These are phyloP conservation scores for Ctenoplectra terminalis DNA, from an alignment of 1,140 invertebrate species.

Conservation along the genomic window DNA sequence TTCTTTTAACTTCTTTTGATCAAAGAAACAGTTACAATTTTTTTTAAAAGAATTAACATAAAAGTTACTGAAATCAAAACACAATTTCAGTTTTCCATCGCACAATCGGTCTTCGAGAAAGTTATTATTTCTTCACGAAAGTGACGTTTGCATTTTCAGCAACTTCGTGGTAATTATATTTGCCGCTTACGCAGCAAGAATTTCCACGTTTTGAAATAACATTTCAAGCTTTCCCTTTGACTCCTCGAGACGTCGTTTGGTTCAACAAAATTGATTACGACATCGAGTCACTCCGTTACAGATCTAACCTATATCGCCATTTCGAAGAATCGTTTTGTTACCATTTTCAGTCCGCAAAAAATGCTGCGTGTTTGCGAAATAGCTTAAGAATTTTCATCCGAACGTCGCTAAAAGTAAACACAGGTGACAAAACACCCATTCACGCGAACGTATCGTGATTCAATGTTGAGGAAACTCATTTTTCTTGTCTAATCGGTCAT, in stretches of 20 bases:
- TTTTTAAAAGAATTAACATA: no score
- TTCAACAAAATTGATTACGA: neutral
- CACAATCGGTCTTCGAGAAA: neutral
- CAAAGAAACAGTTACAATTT: no score
- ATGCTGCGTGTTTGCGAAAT: neutral
- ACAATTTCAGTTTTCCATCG: neutral
- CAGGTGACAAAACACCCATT: neutral
- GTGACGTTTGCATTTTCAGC: neutral
- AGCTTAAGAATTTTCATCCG: neutral
- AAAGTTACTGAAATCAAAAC: neutral
- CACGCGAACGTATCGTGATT: neutral
- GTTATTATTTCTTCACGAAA: neutral
- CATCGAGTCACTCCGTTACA: neutral
- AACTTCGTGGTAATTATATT: neutral
- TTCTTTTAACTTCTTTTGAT: no score
- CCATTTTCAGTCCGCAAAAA: neutral
- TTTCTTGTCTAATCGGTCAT: neutral
- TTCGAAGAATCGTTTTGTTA: neutral
- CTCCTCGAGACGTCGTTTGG: neutral
- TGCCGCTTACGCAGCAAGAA: no score
- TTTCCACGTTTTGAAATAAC: neutral
- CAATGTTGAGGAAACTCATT: neutral
- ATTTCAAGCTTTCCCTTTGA: neutral
- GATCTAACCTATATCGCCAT: neutral
- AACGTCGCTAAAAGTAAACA: neutral